Conservation (phyloP, 2,113 vertebrate species). For the Sinocyclocheilus anophthalmus region DNA sequence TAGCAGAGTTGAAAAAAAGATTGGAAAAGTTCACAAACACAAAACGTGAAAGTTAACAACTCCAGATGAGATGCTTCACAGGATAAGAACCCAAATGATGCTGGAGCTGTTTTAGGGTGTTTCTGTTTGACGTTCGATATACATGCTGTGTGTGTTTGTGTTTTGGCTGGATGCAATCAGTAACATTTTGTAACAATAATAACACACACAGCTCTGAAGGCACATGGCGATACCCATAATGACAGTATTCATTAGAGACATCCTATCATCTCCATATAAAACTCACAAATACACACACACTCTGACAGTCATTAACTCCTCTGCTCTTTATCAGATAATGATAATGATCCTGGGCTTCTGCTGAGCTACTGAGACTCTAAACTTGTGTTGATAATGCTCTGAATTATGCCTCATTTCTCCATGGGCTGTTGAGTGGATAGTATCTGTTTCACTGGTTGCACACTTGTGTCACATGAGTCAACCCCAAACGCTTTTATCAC, state of each 20-base stretch:
- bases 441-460: background rate
- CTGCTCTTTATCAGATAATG: conserved; percentile 50
- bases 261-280: conserved; percentile 6
- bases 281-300: background rate
- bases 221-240: conserved; percentile 1
- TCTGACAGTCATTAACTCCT: conserved; percentile 36
- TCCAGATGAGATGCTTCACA: background rate
- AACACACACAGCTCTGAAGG: conserved; percentile 11
- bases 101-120: background rate
- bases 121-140: background rate
- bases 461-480: too few species aligned
- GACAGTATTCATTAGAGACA: conserved; percentile 10
- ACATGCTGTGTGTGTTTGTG: background rate
- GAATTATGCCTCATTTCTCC: conserved; percentile 12
- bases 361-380: conserved; percentile 19
- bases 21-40: background rate
- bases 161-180: background rate
- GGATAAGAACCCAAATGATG: background rate
- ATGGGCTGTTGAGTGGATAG: conserved; percentile 1
- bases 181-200: background rate
- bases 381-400: conserved; percentile 31
- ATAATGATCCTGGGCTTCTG: conserved; percentile 46
- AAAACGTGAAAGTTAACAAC: background rate
- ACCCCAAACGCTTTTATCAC: background rate
- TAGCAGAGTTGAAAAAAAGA: background rate